Evolutionary conservation across 2,888 invertebrate species (phyloP).

Genomic region (Tinea semifulvella): DNA sequence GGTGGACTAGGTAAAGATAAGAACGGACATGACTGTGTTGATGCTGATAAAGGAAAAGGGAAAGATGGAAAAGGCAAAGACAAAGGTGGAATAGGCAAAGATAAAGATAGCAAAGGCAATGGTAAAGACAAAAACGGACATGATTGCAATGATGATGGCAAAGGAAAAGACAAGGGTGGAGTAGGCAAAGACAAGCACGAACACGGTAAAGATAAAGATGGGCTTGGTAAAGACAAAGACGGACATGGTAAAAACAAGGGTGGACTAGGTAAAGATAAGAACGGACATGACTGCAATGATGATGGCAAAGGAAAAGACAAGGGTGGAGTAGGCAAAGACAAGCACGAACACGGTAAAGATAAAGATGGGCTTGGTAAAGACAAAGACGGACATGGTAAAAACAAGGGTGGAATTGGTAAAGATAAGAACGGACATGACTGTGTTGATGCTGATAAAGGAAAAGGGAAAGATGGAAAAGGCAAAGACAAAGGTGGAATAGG

Average conservation of each 20-base stretch:
- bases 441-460: background rate
- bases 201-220: background rate
- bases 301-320: slow-evolving; percentile 1
- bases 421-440: background rate
- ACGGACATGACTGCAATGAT: too few species aligned
- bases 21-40: background rate
- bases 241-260: too few species aligned
- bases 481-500: background rate
- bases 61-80: background rate
- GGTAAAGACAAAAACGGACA: background rate
- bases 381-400: slow-evolving; percentile 3
- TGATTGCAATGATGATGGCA: background rate
- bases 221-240: background rate
- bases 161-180: slow-evolving; percentile 8
- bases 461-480: background rate
- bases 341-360: slow-evolving; percentile 7
- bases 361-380: slow-evolving; percentile 8
- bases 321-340: slow-evolving; percentile 11
- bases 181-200: slow-evolving; percentile 7
- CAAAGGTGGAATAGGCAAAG: background rate
- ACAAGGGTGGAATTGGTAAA: background rate
- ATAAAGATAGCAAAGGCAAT: background rate
- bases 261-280: slow-evolving; percentile 14
- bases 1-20: slow-evolving; percentile 5
- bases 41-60: background rate